Base-by-base conservation (phyloP, 2,888 invertebrate genomes). In the Melinaea marsaeus region DNA sequence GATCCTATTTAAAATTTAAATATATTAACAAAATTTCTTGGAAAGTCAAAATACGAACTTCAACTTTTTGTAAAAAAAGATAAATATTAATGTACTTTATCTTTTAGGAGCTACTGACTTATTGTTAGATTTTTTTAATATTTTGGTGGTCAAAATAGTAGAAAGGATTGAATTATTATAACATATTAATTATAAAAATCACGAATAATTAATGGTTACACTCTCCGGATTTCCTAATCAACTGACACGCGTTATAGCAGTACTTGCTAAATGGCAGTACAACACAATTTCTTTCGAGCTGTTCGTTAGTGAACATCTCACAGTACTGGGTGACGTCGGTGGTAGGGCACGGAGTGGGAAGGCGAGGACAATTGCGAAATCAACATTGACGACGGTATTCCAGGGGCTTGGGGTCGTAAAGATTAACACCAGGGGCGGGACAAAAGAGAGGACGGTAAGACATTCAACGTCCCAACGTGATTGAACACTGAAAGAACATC, bases 391-490 rank as follows among this genome's bases (percentile, higher is more conserved):
- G 90, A 45, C 85, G 86, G 57, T 92, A 91, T 68, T 90, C 87
- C 22, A 88, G 86, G 0, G 92, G 92, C 55, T 83, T 84, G 2
- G 90, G 83, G 0, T 93, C 93, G 74, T 94, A 94, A 0, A 90
- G 84, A 7, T 80, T 75, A 1, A 86, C 91, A 63, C 89, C 81
- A 0, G 88, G 72, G 0, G 92, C 91, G 0, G 92, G 90, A 70
- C 94, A 94, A 2, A 86, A 76, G 0, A 92, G 83, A 0, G 92
- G 90, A 3, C 93, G 87, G 0, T 85, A 85, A 11, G 93, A 92
- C 2, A 92, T 74, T 1, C 94, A 94, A 1, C 86, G 86, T 0
- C 93, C 94, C 72, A 94, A 94, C 0, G 88, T 91, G 47, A 91
- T 84, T 1, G 94, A 94, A 79, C 94, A 94, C 94, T 94, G 75